A percentile compares a stretch with the other conserved stretches of the same genome.
Evolutionary conservation across 1,140 invertebrate species (phyloP).

Genomic region (Battus philenor): DNA sequence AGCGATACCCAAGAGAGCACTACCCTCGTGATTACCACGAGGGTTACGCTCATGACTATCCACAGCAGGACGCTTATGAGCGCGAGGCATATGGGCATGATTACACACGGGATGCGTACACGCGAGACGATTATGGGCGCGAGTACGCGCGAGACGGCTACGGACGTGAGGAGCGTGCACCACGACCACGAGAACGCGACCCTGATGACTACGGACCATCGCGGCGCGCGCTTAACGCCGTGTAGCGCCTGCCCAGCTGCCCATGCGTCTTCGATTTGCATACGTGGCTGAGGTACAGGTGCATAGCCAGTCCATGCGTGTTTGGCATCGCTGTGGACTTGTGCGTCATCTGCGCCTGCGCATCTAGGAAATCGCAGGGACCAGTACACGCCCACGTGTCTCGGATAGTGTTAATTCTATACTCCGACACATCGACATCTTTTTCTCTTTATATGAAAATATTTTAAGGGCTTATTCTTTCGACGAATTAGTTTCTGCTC

Average conservation of each 20-base stretch:
- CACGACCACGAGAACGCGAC: conserved; percentile 44
- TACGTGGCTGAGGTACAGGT: no score
- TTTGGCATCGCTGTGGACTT: no score
- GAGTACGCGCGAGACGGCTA: conserved; percentile 47
- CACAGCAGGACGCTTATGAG: conserved; percentile 37
- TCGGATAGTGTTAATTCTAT: conserved; percentile 4
- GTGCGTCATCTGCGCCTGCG: no score
- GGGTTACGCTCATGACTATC: conserved; percentile 41
- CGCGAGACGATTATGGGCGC: conserved; percentile 30
- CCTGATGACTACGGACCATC: conserved; percentile 67
- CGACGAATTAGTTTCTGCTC: neutral
- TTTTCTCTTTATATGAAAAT: conserved; percentile 11
- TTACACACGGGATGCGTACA: conserved; percentile 44
- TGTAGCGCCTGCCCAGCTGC: conserved; percentile 35
- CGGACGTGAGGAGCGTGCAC: conserved; percentile 33
- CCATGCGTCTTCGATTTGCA: conserved; percentile 14
- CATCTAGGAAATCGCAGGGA: no score
- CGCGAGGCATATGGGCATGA: conserved; percentile 56
- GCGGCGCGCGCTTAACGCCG: conserved; percentile 68
- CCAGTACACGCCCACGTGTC: no score
- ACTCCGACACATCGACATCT: conserved; percentile 8
- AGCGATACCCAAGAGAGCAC: conserved; percentile 51
- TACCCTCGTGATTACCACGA: conserved; percentile 57
- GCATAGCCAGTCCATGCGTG: no score
- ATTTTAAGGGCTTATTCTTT: conserved; percentile 4